phyloP scores from a whole-genome alignment of 2,888 invertebrate species.

The Encarsia formosa region DNA sequence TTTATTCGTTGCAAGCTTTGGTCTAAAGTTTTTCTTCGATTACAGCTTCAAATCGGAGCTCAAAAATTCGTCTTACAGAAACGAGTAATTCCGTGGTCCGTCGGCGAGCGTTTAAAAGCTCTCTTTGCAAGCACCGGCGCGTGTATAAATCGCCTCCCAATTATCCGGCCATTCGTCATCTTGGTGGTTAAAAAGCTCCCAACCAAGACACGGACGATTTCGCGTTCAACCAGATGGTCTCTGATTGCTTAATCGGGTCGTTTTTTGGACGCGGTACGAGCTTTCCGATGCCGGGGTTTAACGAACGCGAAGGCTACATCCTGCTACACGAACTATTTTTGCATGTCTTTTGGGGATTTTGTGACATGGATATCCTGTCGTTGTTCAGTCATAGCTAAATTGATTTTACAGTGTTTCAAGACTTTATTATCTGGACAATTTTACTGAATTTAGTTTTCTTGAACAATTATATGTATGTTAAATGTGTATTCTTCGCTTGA shows the following conservation, averaged over 20 bases:
- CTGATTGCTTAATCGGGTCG: constrained; percentile 20
- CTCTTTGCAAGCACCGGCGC: constrained; percentile 33
- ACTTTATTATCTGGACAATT: too few species aligned
- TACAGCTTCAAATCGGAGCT: too few species aligned
- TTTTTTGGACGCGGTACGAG: background rate
- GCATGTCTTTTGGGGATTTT: background rate
- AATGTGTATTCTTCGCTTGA: too few species aligned
- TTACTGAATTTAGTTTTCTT: too few species aligned
- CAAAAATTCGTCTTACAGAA: too few species aligned
- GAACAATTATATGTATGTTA: too few species aligned
- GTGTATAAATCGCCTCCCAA: constrained; percentile 45
- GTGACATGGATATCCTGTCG: too few species aligned
- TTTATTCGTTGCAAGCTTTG: too few species aligned
- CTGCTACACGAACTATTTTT: constrained; percentile 2
- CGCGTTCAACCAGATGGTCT: background rate
- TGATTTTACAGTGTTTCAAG: too few species aligned
- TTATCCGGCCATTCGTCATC: constrained; percentile 48
- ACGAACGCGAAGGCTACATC: constrained; percentile 8
- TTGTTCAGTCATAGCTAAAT: too few species aligned
- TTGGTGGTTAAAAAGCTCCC: constrained; percentile 3
- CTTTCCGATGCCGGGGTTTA: background rate
- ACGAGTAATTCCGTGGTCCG: too few species aligned
- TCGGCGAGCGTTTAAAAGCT: constrained; percentile 4
- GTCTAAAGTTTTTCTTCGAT: too few species aligned
- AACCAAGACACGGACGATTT: background rate